Base-by-base conservation (phyloP, 2,888 invertebrate species). In the Yponomeuta plumbellus region DNA sequence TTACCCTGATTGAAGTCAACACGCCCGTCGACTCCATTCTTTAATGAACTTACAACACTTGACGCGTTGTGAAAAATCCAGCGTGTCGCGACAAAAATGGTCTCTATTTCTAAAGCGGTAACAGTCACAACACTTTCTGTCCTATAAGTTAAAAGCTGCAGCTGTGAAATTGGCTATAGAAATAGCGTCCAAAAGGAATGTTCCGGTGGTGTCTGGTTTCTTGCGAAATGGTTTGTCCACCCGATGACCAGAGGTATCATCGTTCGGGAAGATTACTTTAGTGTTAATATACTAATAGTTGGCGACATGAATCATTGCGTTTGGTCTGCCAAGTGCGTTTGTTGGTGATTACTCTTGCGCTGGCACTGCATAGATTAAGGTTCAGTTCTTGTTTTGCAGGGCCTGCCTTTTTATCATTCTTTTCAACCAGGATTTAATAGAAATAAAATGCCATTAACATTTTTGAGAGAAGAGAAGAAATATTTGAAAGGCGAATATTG, bases 261-360 rank as follows among this genome's bases (percentile, higher is more conserved):
- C 17, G 44, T 52, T 17, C 17, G 44, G 17, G 13, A 52, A 52
- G 44, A 52, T 52, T 52, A 52, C 44, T 52, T 13, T 52, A 17
- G 44, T 52, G 44, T 17, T 52, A 52, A 52, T 52, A 17, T 52
- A 52, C 44, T 52, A 52, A 52, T 52, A 17, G 44, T 52, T 52
- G 44, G 17, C 44, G 44, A 52, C 44, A 52, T 52, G 44, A 52
- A 52, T 52, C 44, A 52, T 52, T 52, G 44, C 44, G 44, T 52
- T 52, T 52, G 17, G 44, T 52, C 17, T 52, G 44, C 44, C 44
- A 52, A 52, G 44, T 52, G 44, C 17, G 44, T 52, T 52, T 52
- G 44, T 52, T 52, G 44, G 44, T 17, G 17, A 52, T 52, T 52
- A 52, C 17, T 52, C 44, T 52, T 52, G 44, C 44, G 17, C 17